A percentile compares a stretch with the other conserved stretches of the same genome.
These are phyloP conservation scores for Zoanthus sociatus DNA, from an alignment of 92 coral and sea anemone genomes.

Conservation along the genomic window DNA sequence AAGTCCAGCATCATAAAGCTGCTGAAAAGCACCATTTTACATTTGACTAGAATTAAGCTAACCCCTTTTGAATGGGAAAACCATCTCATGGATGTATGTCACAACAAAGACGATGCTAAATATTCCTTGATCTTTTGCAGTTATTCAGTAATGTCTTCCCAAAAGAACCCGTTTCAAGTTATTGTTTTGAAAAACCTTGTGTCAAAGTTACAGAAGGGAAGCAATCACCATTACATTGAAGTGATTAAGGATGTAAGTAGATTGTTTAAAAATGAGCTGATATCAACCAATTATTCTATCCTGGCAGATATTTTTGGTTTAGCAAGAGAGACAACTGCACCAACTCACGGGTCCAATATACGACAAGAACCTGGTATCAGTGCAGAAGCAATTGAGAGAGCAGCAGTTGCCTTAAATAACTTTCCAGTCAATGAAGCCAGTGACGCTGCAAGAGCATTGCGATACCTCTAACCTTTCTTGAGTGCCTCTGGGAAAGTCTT, in stretches of 20 bases:
- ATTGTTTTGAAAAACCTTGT: conserved; percentile 46
- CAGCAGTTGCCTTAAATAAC: conserved; percentile 27
- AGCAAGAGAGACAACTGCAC: conserved; percentile 54
- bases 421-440: conserved; percentile 55
- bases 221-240: conserved; percentile 45
- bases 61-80: conserved; percentile 29
- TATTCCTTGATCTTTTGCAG: conserved; percentile 42
- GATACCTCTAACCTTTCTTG: conserved; percentile 46
- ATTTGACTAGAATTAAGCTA: conserved; percentile 37
- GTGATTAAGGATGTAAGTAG: conserved; percentile 68
- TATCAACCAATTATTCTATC: conserved; percentile 59
- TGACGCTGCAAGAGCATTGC: conserved; percentile 56
- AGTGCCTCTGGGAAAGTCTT: conserved; percentile 32
- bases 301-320: conserved; percentile 50
- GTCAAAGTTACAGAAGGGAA: conserved; percentile 46
- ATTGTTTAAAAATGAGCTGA: conserved; percentile 65
- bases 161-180: conserved; percentile 54
- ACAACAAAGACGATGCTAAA: conserved; percentile 41
- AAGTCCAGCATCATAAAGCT: conserved; percentile 22
- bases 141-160: conserved; percentile 34
- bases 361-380: conserved; percentile 48
- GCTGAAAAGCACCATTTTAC: conserved; percentile 26
- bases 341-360: conserved; percentile 20
- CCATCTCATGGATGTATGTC: neutral
- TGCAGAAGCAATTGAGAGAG: conserved; percentile 16